These are phyloP conservation scores for Taxidea taxus DNA, from an alignment of 2,113 vertebrate species.

Conservation along the genomic window DNA sequence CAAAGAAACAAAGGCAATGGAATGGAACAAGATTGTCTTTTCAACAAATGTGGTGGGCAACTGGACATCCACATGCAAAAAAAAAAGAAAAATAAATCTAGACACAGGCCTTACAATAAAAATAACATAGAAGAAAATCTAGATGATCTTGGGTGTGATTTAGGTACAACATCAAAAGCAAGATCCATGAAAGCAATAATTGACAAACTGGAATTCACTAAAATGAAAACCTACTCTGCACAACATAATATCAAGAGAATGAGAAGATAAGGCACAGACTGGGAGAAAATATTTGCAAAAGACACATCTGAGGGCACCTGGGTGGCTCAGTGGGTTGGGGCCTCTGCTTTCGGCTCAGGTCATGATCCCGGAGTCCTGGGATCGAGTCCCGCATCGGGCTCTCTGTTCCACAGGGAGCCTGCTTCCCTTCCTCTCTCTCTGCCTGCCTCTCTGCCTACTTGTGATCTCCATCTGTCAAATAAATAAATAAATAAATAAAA, in stretches of 20 bases:
- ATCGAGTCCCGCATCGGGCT: no score
- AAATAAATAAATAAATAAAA: no score
- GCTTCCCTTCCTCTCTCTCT: no score
- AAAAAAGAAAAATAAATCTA: not conserved
- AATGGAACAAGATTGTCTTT: not conserved
- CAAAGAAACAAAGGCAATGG: not conserved
- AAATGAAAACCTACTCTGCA: not conserved
- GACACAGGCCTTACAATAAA: not conserved
- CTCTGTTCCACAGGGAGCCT: no score
- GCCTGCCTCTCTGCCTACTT: no score
- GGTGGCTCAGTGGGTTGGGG: no score
- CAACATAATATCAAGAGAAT: not conserved
- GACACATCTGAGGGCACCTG: not conserved
- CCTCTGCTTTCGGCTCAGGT: no score
- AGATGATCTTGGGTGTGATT: not conserved
- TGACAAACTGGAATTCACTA: not conserved
- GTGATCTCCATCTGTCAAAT: no score
- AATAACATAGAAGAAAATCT: not conserved
- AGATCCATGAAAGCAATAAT: not conserved
- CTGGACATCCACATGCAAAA: not conserved
- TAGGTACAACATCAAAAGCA: not conserved
- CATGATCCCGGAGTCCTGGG: no score
- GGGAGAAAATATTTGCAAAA: not conserved
- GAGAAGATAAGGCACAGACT: not conserved
- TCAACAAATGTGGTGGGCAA: not conserved